Base-by-base conservation (phyloP, 2,888 invertebrate species). In the Ceramica pisi region DNA sequence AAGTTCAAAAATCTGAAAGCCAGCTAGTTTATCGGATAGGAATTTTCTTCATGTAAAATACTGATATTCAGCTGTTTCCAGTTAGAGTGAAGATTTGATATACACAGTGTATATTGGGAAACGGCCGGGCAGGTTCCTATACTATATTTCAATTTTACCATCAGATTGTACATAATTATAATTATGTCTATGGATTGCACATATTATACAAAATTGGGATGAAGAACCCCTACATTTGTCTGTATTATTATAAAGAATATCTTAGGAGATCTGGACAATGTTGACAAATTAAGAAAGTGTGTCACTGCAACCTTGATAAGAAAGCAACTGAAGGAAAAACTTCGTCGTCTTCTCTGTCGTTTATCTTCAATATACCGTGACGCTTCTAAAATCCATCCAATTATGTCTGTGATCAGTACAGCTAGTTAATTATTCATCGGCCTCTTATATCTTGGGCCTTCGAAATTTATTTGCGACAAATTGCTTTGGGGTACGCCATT, bases 391-490 rank as follows among this genome's bases (percentile, higher is more conserved):
- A 76, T 83, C 68, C 63, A 72, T 76, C 79, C 78, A 82, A 85
- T 86, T 80, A 86, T 60, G 72, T 68, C 64, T n/a, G 59, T 70
- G 74, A 85, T 83, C 83, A 78, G 76, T 61, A 75, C 69, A 75
- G 67, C 71, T 65, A 77, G 75, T 82, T 86, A 80, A 83, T 85
- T 86, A 83, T 85, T 79, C 85, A 81, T 85, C 44, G 75, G 62
- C 61, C 67, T 53, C 69, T 81, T 77, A 78, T 76, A 71, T 78
- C 66, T 65, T 21, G 70, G 60, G 81, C 71, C 57, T 73, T 72
- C 61, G 31, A 71, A 85, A 57, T 75, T 74, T 75, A 81, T 80
- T 76, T 75, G 57, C 70, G 60, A 63, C 60, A 67, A 75, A 71
- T 80, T 75, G 64, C 71, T 82, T 69, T 51, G 48, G 41, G 66